Percentiles rank a stretch among this genome's conserved stretches.
phyloP scores from a whole-genome alignment of 2,888 invertebrate genomes.

The Salticus scenicus region DNA sequence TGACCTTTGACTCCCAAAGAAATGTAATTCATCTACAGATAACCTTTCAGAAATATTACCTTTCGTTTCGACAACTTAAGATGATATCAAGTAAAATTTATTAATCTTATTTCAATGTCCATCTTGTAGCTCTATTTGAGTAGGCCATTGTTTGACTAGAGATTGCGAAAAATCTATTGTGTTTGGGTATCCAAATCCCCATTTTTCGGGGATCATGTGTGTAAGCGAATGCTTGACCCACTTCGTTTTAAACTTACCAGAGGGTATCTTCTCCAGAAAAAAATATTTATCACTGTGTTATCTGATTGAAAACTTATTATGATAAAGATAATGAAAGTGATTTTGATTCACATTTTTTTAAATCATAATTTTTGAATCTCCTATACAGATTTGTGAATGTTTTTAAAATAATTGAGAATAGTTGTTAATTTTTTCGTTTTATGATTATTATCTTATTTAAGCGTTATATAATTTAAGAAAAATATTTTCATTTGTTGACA shows the following conservation, averaged over 20 bases:
- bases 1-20: not conserved
- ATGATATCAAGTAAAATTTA: not conserved
- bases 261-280: not conserved
- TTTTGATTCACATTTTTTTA: too few species aligned
- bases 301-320: too few species aligned
- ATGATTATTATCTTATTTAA: too few species aligned
- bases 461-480: too few species aligned
- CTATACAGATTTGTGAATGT: too few species aligned
- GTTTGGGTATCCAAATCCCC: not conserved
- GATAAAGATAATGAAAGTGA: too few species aligned
- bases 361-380: too few species aligned
- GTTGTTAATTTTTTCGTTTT: too few species aligned
- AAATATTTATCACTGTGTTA: too few species aligned
- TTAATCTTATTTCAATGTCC: slow-evolving; percentile 2
- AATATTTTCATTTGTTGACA: too few species aligned
- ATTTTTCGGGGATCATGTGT: not conserved
- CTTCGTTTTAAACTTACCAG: not conserved
- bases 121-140: not conserved
- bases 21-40: not conserved
- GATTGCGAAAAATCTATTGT: slow-evolving; percentile 6
- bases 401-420: too few species aligned
- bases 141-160: not conserved
- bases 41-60: not conserved
- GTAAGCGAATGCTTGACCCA: not conserved
- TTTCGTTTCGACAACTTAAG: not conserved